Percentiles rank a stretch among this genome's conserved stretches.
Conservation (phyloP, 2,888 invertebrate genomes). For the Macrophya alboannulata region DNA sequence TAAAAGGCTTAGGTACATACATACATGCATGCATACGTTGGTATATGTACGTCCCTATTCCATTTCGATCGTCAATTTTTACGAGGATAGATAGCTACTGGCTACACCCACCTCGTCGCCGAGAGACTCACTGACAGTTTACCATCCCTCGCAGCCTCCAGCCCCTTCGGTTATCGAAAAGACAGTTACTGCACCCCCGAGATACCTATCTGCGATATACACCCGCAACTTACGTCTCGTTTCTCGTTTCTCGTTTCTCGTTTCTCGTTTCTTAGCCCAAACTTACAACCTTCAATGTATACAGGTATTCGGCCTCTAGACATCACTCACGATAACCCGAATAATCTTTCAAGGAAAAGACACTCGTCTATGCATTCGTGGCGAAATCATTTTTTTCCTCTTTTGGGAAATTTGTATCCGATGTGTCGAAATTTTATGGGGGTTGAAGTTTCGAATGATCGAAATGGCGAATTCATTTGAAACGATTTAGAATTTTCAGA, state of each 20-base stretch:
- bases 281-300: conserved; percentile 17
- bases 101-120: background rate
- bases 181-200: conserved; percentile 57
- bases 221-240: conserved; percentile 42
- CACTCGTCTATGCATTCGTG: no score
- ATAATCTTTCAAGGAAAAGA: background rate
- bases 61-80: conserved; percentile 58
- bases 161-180: conserved; percentile 54
- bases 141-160: conserved; percentile 26
- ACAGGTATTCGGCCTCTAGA: background rate
- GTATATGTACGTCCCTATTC: conserved; percentile 7
- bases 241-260: conserved; percentile 5
- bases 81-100: conserved; percentile 55
- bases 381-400: background rate
- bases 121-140: conserved; percentile 45
- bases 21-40: no score
- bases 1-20: conserved; percentile 35
- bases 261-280: conserved; percentile 42
- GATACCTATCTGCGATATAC: conserved; percentile 45
- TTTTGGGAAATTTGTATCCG: background rate
- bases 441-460: no score
- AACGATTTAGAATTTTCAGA: no score
- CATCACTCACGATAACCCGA: conserved; percentile 14
- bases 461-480: no score
- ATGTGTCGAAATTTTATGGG: background rate